Evolutionary conservation across 2,797 vertebrate genomes (phyloP), one percentile per base, ranked within the genome.

Genomic region (Leucoraja ocellata): DNA sequence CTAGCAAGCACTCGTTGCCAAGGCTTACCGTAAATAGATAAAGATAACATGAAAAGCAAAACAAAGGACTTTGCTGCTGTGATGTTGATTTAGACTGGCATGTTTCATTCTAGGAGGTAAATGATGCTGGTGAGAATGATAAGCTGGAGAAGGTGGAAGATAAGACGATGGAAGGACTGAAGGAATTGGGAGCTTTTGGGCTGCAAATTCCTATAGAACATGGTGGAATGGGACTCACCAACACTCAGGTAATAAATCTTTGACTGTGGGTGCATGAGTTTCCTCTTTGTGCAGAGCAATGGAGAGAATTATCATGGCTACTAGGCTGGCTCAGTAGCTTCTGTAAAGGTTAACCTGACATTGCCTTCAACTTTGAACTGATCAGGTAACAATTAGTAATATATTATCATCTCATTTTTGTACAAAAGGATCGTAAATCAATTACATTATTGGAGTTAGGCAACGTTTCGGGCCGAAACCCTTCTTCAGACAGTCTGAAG

Each of bases 161-260:
- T 11, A 93, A 95, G 68, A 98, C 98, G 36, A 95, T 98, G 96
- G 93, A 96, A 93, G 98, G 98, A 1, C 96, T 99, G 93, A 98
- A 98, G 94, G 97, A 98, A 91, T 95, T 98, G 95, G 98, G 98
- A 2, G 98, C 98, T 58, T 99, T 99, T 39, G 98, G 98, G 16
- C 95, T 98, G 93, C 98, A 99, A 95, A 96, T 99, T 93, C 98
- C 98, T 0, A 95, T 94, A 1, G 97, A 98, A 6, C 95, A 97
- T 5, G 97, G 97, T 0, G 98, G 98, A 0, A 94, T 98, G 1
- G 98, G 98, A 5, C 98, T 98, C 94, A 95, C 95, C 93, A 98
- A 98, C 96, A 98, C 98, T 8, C 98, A 98, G 97, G 98, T 98
- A 84, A 95, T 32, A 78, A 78, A 78, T 8, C 9, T 78, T 78